phyloP scores from a whole-genome alignment of 2,113 vertebrate genomes.

The Anoura caudifer region DNA sequence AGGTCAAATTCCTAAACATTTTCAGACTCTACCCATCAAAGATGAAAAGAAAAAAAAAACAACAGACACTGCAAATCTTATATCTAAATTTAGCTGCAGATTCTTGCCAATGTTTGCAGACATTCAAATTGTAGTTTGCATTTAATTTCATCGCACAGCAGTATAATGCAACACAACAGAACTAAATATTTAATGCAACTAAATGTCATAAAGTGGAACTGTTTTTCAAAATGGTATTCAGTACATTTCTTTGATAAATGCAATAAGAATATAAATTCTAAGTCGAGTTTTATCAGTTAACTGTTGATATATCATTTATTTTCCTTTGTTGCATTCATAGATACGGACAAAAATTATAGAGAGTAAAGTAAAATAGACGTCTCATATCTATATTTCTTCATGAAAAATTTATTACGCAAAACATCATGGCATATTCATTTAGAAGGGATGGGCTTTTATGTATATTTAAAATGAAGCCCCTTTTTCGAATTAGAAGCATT shows the following conservation, averaged over 20 bases:
- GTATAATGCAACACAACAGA: slow-evolving; percentile 88
- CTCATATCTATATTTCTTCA: slow-evolving; percentile 73
- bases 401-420: slow-evolving; percentile 78
- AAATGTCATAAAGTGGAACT: slow-evolving; percentile 85
- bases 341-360: slow-evolving; percentile 75
- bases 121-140: slow-evolving; percentile 89
- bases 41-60: slow-evolving; percentile 84
- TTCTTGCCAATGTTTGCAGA: slow-evolving; percentile 89
- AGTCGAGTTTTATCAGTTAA: slow-evolving; percentile 80
- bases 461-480: slow-evolving; percentile 65
- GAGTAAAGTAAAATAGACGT: slow-evolving; percentile 56
- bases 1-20: slow-evolving; percentile 83
- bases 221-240: slow-evolving; percentile 83
- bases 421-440: slow-evolving; percentile 73
- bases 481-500: slow-evolving; percentile 60
- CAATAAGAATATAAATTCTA: slow-evolving; percentile 77
- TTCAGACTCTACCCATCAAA: slow-evolving; percentile 84
- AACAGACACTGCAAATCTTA: slow-evolving; percentile 89
- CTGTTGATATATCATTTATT: slow-evolving; percentile 77
- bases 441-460: slow-evolving; percentile 49
- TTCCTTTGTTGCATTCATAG: slow-evolving; percentile 74
- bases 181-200: slow-evolving; percentile 87
- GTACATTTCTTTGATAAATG: slow-evolving; percentile 83
- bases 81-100: slow-evolving; percentile 88
- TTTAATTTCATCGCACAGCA: slow-evolving; percentile 87